These are phyloP conservation scores for Tricholaema leucomelas DNA, from an alignment of 2,113 vertebrate genomes.

Conservation along the genomic window DNA sequence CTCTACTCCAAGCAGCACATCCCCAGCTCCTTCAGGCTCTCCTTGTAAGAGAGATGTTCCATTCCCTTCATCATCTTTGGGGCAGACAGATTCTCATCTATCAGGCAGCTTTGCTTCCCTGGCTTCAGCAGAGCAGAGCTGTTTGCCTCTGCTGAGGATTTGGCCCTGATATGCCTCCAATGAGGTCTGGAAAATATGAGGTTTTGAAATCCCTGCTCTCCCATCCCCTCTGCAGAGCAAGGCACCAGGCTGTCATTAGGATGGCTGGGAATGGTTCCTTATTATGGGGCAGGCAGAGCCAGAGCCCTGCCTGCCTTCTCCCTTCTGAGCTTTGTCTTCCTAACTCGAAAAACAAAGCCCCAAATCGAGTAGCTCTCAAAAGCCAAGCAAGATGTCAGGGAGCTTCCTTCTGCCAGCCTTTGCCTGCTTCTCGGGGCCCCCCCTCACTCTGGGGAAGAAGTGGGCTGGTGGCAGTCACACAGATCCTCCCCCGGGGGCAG, in stretches of 20 bases:
- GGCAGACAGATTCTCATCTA: not conserved
- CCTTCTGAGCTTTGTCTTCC: not conserved
- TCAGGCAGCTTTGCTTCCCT: not conserved
- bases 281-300: slow-evolving; percentile 11
- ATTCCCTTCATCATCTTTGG: too few species aligned
- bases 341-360: not conserved
- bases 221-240: not conserved
- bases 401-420: not conserved
- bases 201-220: slow-evolving; percentile 36
- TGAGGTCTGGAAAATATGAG: slow-evolving; percentile 46
- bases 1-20: too few species aligned
- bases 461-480: not conserved
- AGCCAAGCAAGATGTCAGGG: not conserved
- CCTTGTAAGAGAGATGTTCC: too few species aligned
- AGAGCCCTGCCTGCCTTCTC: slow-evolving; percentile 41
- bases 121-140: not conserved
- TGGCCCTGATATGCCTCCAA: slow-evolving; percentile 2
- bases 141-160: not conserved
- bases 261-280: slow-evolving; percentile 37
- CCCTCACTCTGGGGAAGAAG: not conserved
- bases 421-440: not conserved
- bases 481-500: not conserved
- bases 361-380: not conserved
- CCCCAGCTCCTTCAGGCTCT: too few species aligned
- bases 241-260: slow-evolving; percentile 60